These are phyloP conservation scores for Glaucomys volans DNA, from an alignment of 2,113 vertebrate genomes.

Conservation along the genomic window DNA sequence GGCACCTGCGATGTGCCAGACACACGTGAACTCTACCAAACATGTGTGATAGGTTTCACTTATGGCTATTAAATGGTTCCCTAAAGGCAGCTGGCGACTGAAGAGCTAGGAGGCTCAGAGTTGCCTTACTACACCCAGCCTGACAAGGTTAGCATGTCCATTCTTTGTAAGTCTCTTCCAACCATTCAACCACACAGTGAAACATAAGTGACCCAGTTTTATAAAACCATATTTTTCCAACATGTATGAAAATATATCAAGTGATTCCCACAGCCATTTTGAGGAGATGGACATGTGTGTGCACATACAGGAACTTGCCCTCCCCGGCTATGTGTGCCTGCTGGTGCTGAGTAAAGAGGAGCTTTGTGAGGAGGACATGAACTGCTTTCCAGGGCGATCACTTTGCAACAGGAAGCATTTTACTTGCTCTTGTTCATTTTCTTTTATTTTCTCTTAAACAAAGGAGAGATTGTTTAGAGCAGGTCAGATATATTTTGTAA, in stretches of 20 bases:
- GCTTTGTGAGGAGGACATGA: neutral
- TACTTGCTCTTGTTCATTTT: slow-evolving; percentile 12
- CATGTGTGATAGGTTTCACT: neutral
- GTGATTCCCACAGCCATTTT: neutral
- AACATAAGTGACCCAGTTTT: neutral
- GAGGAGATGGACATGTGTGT: neutral
- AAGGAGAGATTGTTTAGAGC: slow-evolving; percentile 57
- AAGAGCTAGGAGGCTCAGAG: neutral
- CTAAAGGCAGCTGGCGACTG: neutral
- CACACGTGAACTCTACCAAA: neutral
- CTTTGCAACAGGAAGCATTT: slow-evolving; percentile 58
- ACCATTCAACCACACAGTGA: neutral
- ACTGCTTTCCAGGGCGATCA: slow-evolving; percentile 40
- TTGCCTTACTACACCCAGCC: neutral
- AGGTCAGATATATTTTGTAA: slow-evolving; percentile 67
- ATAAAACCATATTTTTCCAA: neutral
- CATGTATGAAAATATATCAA: neutral
- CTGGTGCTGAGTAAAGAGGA: neutral
- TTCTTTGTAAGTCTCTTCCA: neutral
- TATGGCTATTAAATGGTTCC: neutral
- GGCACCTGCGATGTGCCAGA: fast-evolving
- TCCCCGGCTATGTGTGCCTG: no score
- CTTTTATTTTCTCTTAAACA: slow-evolving; percentile 58
- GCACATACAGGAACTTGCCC: neutral
- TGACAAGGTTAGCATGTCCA: neutral